Evolutionary conservation across 2,888 invertebrate species (phyloP), one percentile per base, ranked within the genome.

Genomic region (Autographa gamma): DNA sequence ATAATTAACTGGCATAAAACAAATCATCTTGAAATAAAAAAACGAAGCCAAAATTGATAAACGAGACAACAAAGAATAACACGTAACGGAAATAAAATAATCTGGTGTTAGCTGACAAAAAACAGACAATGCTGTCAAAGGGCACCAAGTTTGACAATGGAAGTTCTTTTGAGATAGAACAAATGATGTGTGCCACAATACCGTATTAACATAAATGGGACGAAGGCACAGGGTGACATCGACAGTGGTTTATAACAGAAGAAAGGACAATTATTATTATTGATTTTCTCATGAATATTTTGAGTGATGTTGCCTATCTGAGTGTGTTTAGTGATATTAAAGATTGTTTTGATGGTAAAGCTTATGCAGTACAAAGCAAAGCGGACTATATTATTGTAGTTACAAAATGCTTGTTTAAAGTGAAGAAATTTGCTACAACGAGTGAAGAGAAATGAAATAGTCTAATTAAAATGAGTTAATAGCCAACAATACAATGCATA

Each of bases 101-200:
- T 95, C 94, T 91, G 85, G 82, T 79, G 86, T 87, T 86, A 84
- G 89, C 85, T 90, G 88, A 94, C 92, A 95, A 95, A 95, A 95
- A 95, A 94, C 90, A 92, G 85, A 95, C 95, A 95, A 95, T 95
- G 75, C 93, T 94, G 95, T 94, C 95, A 95, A 94, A 95, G 95
- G 94, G 92, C 93, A 94, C 73, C 72, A 75, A 79, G 85, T 87
- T 92, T 92, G 93, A 95, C 95, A 95, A 95, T 93, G 88, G 90
- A 82, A 82, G 83, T 87, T 87, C 82, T 82, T 83, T 81, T 82
- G 77, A 89, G 93, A 93, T 93, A 93, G 93, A 93, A 95, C 94
- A 95, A 95, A 95, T 92, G 93, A 93, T 89, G 90, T 88, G 88
- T 86, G 83, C 89, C 91, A 95, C 95, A 96, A 96, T 95, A 89